Base-by-base conservation (phyloP, 2,888 invertebrate genomes). In the Mythimna loreyi region DNA sequence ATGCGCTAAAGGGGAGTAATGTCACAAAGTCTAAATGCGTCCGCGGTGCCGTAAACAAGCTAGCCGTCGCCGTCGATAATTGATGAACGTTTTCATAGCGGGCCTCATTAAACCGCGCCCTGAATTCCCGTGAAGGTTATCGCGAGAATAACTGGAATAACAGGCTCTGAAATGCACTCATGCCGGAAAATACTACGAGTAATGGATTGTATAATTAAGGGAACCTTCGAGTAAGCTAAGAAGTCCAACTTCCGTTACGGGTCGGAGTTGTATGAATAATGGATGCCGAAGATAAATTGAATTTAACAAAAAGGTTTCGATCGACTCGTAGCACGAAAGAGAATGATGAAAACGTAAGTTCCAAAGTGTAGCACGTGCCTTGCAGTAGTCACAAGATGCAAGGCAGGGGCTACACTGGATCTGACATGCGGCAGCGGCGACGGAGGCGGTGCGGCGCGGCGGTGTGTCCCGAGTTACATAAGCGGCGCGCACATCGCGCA, bases 71-170 rank as follows among this genome's bases (percentile, higher is more conserved):
- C 89, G 92, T 92, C 94, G 95, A 94, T 95, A 95, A 96, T 95
- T 95, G 95, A 95, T 92, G 92, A 92, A 92, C 94, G 92, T 93
- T 95, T 93, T 92, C 94, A 92, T 94, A 89, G 89, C 90, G 90
- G 86, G 88, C 92, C 93, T 96, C 95, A 94, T 96, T 95, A 95
- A 92, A 93, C 91, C 90, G 90, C 91, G 95, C 93, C 92, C 94
- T 92, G 92, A 90, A 95, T 94, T 91, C 87, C 82, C 87, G 83
- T 88, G 93, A 94, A 95, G 95, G 95, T 92, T 92, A 91, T 85
- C 84, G 86, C 83, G 81, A 88, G 89, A 90, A 90, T 89, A 89
- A 88, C 88, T 87, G 83, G 87, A 88, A 86, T 86, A 85, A 86
- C 87, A 84, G 83, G 76, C 83, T 77, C 83, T 79, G 80, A 83